These are phyloP conservation scores for Coelinius sp. DNA, from an alignment of 2,888 invertebrate genomes.

Conservation along the genomic window DNA sequence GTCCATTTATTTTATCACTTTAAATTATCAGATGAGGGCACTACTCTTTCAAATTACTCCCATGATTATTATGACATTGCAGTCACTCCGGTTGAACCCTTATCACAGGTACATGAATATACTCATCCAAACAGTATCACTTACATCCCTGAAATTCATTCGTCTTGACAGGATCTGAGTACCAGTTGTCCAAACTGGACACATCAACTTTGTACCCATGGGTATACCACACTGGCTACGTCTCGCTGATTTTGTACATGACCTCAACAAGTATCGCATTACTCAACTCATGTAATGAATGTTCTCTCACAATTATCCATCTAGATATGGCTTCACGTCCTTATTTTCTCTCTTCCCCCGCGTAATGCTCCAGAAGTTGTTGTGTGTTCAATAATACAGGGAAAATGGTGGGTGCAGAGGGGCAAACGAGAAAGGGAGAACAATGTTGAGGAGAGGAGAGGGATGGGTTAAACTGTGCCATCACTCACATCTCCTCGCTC, in stretches of 20 bases:
- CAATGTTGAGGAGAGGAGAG: slow-evolving; percentile 24
- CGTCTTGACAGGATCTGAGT: slow-evolving; percentile 42
- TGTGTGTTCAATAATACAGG: slow-evolving; percentile 38
- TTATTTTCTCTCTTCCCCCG: slow-evolving; percentile 39
- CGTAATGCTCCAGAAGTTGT: slow-evolving; percentile 39
- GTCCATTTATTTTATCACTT: slow-evolving; percentile 43
- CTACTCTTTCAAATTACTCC: neutral
- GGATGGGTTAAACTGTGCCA: slow-evolving; percentile 34
- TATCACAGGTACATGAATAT: slow-evolving; percentile 47
- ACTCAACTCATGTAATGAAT: slow-evolving; percentile 26
- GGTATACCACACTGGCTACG: neutral
- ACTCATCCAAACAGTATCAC: slow-evolving; percentile 46
- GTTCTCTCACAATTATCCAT: slow-evolving; percentile 22
- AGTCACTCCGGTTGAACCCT: slow-evolving; percentile 35
- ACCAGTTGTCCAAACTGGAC: slow-evolving; percentile 32
- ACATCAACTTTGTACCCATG: neutral
- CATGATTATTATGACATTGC: neutral
- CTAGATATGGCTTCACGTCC: slow-evolving; percentile 37
- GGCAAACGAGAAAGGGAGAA: slow-evolving; percentile 34
- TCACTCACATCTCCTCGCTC: slow-evolving; percentile 43
- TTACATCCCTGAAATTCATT: slow-evolving; percentile 45
- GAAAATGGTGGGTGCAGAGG: slow-evolving; percentile 14
- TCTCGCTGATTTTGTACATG: neutral
- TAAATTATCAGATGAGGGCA: neutral
- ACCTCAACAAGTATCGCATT: neutral